Conservation (phyloP, 2,888 invertebrate species). For the Odontomyia ornata region DNA sequence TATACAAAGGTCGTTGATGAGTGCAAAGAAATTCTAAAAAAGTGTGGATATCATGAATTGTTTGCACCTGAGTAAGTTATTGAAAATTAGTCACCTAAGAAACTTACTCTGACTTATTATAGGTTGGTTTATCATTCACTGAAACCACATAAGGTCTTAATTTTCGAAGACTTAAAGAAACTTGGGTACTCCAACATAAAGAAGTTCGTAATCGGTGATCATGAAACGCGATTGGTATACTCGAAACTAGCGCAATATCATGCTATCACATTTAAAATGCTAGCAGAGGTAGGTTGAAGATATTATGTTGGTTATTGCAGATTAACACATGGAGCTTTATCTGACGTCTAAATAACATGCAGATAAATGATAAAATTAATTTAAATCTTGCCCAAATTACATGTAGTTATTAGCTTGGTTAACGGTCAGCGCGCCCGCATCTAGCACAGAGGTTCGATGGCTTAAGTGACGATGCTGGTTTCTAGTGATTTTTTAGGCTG, state of each 20-base stretch:
- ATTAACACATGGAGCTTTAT: background rate
- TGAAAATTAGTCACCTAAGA: background rate
- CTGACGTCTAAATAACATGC: too few species aligned
- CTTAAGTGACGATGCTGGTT: too few species aligned
- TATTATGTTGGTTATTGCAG: background rate
- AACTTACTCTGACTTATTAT: background rate
- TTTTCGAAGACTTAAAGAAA: constrained; percentile 24
- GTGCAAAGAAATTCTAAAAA: background rate
- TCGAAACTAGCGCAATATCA: constrained; percentile 29
- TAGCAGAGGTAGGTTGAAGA: background rate
- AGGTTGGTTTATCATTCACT: constrained; percentile 1
- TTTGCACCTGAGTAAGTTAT: constrained; percentile 21
- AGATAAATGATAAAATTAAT: too few species aligned
- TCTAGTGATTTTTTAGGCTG: too few species aligned
- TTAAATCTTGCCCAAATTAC: too few species aligned
- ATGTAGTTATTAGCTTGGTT: too few species aligned
- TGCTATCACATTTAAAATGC: constrained; percentile 13
- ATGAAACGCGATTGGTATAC: background rate
- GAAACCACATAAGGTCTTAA: background rate
- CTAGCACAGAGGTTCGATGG: too few species aligned
- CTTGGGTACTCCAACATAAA: background rate
- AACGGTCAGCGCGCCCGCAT: too few species aligned
- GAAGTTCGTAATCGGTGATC: background rate
- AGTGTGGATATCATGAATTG: background rate
- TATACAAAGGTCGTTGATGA: constrained; percentile 15